Percentiles rank a stretch among this genome's conserved stretches.
phyloP scores from a whole-genome alignment of 2,888 invertebrate genomes.

The Choreutis nemorana region DNA sequence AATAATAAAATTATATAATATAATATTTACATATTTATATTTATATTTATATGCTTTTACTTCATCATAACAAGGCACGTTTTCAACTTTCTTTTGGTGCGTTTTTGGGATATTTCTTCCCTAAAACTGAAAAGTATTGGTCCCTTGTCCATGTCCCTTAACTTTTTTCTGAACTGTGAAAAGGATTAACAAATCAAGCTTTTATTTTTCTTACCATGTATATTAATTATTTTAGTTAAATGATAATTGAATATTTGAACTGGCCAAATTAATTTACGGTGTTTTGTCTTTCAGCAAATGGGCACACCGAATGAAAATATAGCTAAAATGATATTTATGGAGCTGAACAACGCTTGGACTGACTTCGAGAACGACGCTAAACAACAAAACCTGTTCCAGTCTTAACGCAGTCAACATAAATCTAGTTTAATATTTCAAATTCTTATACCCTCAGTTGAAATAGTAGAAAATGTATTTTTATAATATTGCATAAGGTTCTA shows the following conservation, averaged over 20 bases:
- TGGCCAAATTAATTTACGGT: neutral
- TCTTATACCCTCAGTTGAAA: constrained; percentile 1
- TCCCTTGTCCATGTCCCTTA: no score
- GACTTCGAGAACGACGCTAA: constrained; percentile 91
- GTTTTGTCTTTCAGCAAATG: constrained; percentile 74
- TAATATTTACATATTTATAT: constrained; percentile 4
- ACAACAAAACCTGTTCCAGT: constrained; percentile 72
- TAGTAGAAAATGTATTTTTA: constrained; percentile 2
- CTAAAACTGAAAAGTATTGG: no score
- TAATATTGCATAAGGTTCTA: constrained; percentile 1
- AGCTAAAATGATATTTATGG: constrained; percentile 97
- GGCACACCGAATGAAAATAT: constrained; percentile 92
- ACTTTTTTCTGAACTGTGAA: no score
- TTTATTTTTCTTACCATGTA: no score
- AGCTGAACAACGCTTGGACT: constrained; percentile 98
- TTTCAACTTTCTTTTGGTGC: no score
- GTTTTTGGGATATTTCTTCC: no score
- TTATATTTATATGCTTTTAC: constrained; percentile 8
- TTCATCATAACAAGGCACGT: no score
- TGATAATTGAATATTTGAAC: neutral
- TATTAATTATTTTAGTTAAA: no score
- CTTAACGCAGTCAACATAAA: constrained; percentile 16
- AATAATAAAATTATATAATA: constrained; percentile 3
- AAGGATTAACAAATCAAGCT: no score
- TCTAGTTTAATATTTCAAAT: neutral